A percentile compares a stretch with the other conserved stretches of the same genome.
Evolutionary conservation across 2,888 invertebrate species (phyloP).

Genomic region (Dermolepida albohirtum): DNA sequence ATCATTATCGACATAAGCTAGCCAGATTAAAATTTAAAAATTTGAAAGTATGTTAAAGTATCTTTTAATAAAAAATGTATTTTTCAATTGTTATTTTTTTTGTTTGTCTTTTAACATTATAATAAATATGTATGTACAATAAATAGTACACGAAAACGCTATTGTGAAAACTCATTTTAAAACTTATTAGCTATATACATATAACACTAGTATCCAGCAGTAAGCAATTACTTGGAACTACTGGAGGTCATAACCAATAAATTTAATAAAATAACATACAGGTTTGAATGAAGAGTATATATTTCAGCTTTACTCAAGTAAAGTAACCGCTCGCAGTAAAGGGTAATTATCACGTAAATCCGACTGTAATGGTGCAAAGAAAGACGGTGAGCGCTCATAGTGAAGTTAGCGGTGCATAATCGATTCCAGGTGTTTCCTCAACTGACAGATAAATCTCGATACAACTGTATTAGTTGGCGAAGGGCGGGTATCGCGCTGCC

Average conservation of each 20-base stretch:
- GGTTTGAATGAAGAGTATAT: conserved; percentile 38
- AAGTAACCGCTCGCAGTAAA: conserved; percentile 38
- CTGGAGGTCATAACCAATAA: conserved; percentile 27
- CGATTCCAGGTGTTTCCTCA: conserved; percentile 41
- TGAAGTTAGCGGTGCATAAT: conserved; percentile 32
- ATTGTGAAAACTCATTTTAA: no score
- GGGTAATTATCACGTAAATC: conserved; percentile 41
- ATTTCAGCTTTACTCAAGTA: conserved; percentile 34
- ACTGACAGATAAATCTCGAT: conserved; percentile 46
- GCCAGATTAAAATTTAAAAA: no score
- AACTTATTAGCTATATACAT: no score
- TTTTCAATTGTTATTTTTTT: no score
- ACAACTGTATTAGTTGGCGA: conserved; percentile 49
- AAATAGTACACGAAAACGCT: no score
- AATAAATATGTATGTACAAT: no score
- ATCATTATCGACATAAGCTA: no score
- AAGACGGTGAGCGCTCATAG: conserved; percentile 17
- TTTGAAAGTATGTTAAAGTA: no score
- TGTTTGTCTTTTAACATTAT: no score
- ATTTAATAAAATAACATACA: conserved; percentile 29
- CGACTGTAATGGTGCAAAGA: conserved; percentile 33
- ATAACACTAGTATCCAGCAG: no score
- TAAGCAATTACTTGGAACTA: neutral
- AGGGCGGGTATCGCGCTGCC: conserved; percentile 49
- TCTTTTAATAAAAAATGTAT: no score